phyloP scores from a whole-genome alignment of 92 coral and sea anemone genomes.

The Phymanthus crucifer region DNA sequence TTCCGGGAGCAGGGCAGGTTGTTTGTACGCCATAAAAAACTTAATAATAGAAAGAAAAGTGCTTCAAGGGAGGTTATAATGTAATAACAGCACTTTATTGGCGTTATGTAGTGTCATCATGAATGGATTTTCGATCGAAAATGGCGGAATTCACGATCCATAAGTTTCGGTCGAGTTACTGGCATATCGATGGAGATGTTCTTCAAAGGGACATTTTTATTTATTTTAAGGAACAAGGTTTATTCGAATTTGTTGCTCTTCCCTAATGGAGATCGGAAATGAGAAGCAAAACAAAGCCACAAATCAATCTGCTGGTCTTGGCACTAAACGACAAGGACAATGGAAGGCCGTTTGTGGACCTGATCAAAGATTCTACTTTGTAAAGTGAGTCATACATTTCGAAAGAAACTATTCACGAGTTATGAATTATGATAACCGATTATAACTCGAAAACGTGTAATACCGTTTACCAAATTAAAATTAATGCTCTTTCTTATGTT shows the following conservation, averaged over 20 bases:
- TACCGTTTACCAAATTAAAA: not conserved
- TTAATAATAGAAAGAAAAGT: not conserved
- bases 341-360: constrained; percentile 55
- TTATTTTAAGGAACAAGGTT: constrained; percentile 15
- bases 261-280: constrained; percentile 43
- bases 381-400: constrained; percentile 49
- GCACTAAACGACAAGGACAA: constrained; percentile 30
- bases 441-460: not conserved
- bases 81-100: not conserved
- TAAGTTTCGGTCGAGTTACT: constrained; percentile 6
- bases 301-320: constrained; percentile 11
- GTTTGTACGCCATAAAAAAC: constrained; percentile 11
- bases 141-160: constrained; percentile 3
- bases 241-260: constrained; percentile 30
- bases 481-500: not conserved
- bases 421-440: not conserved
- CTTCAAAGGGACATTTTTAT: constrained; percentile 8
- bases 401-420: constrained; percentile 5
- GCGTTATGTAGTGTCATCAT: not conserved
- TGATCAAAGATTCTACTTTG: constrained; percentile 57
- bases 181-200: constrained; percentile 23
- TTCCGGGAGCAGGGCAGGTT: constrained; percentile 24
- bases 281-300: constrained; percentile 23
- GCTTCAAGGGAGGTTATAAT: not conserved
- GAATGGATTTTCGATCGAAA: not conserved